phyloP scores from a whole-genome alignment of 1,140 invertebrate genomes.

The Tetragnatha versicolor region DNA sequence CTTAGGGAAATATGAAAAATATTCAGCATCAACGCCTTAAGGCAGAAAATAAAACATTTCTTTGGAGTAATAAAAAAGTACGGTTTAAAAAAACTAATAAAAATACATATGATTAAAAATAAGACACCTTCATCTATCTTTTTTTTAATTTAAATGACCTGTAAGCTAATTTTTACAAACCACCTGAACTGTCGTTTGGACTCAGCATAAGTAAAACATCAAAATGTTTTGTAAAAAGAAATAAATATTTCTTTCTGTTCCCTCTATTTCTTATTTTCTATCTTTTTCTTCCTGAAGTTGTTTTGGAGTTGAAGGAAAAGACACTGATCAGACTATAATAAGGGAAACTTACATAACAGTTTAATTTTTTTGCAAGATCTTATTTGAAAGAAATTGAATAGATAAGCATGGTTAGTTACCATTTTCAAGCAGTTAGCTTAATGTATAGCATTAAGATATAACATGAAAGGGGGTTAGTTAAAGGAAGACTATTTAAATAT shows the following conservation, averaged over 20 bases:
- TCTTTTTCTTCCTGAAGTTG: too few species aligned
- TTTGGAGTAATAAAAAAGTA: not conserved
- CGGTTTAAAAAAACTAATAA: not conserved
- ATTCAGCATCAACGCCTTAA: not conserved
- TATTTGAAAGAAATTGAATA: too few species aligned
- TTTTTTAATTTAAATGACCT: constrained; percentile 31
- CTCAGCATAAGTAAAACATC: not conserved
- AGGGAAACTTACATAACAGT: too few species aligned
- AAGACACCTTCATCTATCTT: constrained; percentile 1
- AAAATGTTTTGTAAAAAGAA: not conserved
- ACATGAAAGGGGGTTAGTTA: too few species aligned
- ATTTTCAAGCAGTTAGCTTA: too few species aligned
- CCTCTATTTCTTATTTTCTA: too few species aligned
- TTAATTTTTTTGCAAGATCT: too few species aligned
- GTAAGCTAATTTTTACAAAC: constrained; percentile 39
- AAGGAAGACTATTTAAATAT: too few species aligned
- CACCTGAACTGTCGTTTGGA: constrained; percentile 26
- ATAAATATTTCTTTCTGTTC: not conserved
- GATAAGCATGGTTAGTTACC: too few species aligned
- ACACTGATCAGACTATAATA: too few species aligned
- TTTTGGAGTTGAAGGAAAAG: too few species aligned
- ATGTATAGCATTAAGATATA: too few species aligned
- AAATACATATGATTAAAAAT: constrained; percentile 14
- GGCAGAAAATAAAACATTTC: not conserved
- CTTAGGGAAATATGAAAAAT: not conserved